These are phyloP conservation scores for Tetragnatha montana DNA, from an alignment of 2,888 invertebrate species.

Conservation along the genomic window DNA sequence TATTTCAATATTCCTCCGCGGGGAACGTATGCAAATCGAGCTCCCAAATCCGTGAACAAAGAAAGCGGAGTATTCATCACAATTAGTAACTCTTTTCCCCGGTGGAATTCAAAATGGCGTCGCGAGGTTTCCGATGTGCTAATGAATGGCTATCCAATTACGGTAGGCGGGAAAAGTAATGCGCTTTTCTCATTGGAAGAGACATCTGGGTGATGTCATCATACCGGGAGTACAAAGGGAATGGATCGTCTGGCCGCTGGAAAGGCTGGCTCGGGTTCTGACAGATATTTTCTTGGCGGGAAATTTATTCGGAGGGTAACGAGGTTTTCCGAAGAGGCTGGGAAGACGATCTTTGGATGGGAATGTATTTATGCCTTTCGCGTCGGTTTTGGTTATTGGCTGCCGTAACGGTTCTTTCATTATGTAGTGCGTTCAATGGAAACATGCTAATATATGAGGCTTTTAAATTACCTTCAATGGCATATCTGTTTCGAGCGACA, in stretches of 20 bases:
- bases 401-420: background rate
- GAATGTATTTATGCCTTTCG: background rate
- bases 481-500: no score
- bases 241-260: background rate
- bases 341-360: background rate
- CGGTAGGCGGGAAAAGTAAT: background rate
- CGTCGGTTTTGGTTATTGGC: background rate
- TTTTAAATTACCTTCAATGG: no score
- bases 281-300: background rate
- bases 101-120: slow-evolving; percentile 22
- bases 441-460: no score
- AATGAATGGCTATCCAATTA: slow-evolving; percentile 35
- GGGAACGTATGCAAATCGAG: slow-evolving; percentile 42
- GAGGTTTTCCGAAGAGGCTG: background rate
- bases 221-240: background rate
- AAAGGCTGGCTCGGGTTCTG: background rate
- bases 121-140: slow-evolving; percentile 7
- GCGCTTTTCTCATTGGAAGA: background rate
- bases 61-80: slow-evolving; percentile 45
- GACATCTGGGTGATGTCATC: background rate
- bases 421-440: no score
- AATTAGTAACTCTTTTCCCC: slow-evolving; percentile 49
- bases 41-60: slow-evolving; percentile 25
- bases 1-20: slow-evolving; percentile 49
- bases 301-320: background rate